These are phyloP conservation scores for Caenorhabditis elegans DNA, from an alignment of 1,140 invertebrate species.

Conservation along the genomic window DNA sequence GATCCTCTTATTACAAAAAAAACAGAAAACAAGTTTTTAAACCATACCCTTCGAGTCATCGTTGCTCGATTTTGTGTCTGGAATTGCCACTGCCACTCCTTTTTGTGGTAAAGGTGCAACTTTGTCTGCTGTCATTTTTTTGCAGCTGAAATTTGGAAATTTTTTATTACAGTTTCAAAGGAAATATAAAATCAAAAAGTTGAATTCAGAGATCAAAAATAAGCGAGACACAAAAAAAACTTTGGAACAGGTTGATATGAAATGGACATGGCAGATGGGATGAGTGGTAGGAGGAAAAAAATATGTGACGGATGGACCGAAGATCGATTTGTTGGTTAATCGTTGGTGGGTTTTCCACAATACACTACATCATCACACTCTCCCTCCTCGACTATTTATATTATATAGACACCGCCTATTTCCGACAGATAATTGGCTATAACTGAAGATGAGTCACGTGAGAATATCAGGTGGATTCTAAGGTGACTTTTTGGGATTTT, in stretches of 20 bases:
- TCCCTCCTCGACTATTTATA: too few relatives aligned
- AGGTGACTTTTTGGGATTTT: too few relatives aligned
- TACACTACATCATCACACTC: not conserved
- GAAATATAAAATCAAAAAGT: too few relatives aligned
- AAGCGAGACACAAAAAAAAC: not conserved
- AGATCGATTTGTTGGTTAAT: not conserved
- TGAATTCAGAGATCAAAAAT: not conserved
- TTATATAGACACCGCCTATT: not conserved
- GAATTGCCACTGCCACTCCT: not conserved
- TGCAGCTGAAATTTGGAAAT: too few relatives aligned
- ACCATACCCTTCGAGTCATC: too few relatives aligned
- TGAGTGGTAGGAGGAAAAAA: not conserved
- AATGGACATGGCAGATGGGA: not conserved
- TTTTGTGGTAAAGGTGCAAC: not conserved
- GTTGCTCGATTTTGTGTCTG: not conserved
- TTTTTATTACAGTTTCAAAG: too few relatives aligned
- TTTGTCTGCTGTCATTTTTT: not conserved
- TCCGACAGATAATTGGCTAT: too few relatives aligned
- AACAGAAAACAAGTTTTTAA: too few relatives aligned
- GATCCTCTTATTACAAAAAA: too few relatives aligned
- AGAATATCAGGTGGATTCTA: too few relatives aligned
- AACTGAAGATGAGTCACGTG: not conserved
- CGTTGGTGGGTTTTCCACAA: not conserved
- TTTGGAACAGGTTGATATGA: not conserved
- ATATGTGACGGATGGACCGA: not conserved